Evolutionary conservation across 2,113 vertebrate species (phyloP), one percentile per base, ranked within the genome.

Genomic region (Podarcis cretensis): DNA sequence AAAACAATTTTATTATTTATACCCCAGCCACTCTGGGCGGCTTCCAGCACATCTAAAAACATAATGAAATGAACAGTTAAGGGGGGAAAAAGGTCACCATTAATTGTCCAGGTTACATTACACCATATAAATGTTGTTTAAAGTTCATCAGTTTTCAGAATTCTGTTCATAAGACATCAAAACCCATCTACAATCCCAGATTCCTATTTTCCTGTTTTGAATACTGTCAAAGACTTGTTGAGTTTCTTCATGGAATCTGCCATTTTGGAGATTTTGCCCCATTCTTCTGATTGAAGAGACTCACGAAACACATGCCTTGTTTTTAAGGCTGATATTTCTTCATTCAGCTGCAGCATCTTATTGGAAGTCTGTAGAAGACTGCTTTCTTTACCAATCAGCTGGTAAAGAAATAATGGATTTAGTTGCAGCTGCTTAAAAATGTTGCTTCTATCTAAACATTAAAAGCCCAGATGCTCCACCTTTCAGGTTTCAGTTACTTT

Each of bases 1-100:
- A 54, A 54, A 54, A 54, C 48, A 54, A 54, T 54, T 54, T 54
- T 54, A 54, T 54, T 54, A 91, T 95, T 96, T 97, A 93, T 96
- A 54, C 48, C 48, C 48, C 48, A 54, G 48, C 48, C 48, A 54
- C 48, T 54, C 48, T 54, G 48, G 48, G 48, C 48, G 0, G 48
- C 48, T 48, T 48, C 48, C 48, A 48, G 48, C 48, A 73, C 4
- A 27, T 10, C 23, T 8, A 25, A n/a, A 68, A 68, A 68, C 18
- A 68, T 21, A 68, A 68, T 54, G 48, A 54, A 54, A 54, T 54
- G 48, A 54, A 54, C 48, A 54, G 9, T 54, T 54, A 54, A 3
- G 48, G 10, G 48, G 9, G 0, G 10, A 8, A 0, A 2, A 48
- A 40, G 5, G 48, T 54, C 48, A 54, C 2, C 48, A 54, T 54